Base-by-base conservation (phyloP, 1,140 invertebrate genomes). In the Eupristina koningsbergeri region DNA sequence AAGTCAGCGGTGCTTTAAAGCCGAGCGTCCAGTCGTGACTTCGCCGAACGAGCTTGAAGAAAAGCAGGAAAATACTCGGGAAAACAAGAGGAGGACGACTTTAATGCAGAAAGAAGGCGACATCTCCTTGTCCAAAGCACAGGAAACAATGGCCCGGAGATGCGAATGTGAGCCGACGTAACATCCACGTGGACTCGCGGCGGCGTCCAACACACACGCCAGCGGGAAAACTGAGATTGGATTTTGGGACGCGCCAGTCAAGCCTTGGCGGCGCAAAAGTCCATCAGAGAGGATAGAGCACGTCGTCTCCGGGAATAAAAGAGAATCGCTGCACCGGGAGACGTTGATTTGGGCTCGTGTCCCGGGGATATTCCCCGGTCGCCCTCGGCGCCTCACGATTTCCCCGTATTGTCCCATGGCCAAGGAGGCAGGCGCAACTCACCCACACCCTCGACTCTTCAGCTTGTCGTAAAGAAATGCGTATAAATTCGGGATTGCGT, bases 211-310 rank as follows among this genome's bases (percentile, higher is more conserved):
- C 29, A 58, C 15, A 74, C 41, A 71, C 83, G 86, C 81, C 86
- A 85, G 58, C 84, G 85, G 87, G 80, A 89, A 88, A 13, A 89
- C 88, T 87, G 88, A 89, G 87, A 88, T 89, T 86, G 86, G 86
- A 86, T 88, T 80, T 53, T 17, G 78, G 77, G 84, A 58, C 53
- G 47, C 64, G 64, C 9, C 67, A 47, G 26, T 29, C 39, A 78
- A 64, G 58, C n/a, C n/a, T 78, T 63, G 67, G 36, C 67, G 67
- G 58, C 36, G 29, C 29, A 45, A n/a, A 31, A 69, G 78, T 53
- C 31, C 67, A 71, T 63, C 47, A 34, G 31, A 36, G 31, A 26
- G 0, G 39, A 64, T 34, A 31, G n/a, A 41, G 73, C 41, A 31
- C 19, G 64, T 53, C 19, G 53, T 58, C 53, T 58, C 19, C 0